Conservation (phyloP, 2,888 invertebrate genomes). For the Ptychoptera albimana region DNA sequence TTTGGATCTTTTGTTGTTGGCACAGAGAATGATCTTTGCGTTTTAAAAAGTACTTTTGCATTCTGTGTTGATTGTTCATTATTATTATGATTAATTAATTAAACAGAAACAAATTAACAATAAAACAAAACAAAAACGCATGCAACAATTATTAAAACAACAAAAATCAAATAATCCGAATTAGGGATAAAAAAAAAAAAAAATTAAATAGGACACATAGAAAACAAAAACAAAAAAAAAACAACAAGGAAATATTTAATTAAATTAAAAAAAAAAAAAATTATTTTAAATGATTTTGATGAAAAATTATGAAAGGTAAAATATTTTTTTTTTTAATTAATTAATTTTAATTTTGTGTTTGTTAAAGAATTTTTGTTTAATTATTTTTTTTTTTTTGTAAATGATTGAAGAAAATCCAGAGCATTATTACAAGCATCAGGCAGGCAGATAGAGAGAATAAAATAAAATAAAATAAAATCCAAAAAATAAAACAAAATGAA, state of each 20-base stretch:
- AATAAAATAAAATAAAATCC: no score
- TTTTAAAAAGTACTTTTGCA: slow-evolving; percentile 73
- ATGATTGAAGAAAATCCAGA: not conserved
- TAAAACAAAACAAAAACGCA: no score
- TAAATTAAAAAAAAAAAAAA: not conserved
- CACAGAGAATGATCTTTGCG: slow-evolving; percentile 83
- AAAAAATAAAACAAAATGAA: slow-evolving; percentile 1
- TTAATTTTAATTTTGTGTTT: not conserved
- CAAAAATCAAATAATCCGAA: no score
- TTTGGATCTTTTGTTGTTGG: slow-evolving; percentile 69
- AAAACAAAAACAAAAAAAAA: not conserved
- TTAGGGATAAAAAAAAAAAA: no score
- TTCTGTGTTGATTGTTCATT: slow-evolving; percentile 27
- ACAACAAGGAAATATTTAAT: not conserved
- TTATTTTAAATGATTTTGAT: not conserved
- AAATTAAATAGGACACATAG: no score
- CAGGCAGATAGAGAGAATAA: slow-evolving; percentile 9
- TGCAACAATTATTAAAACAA: no score
- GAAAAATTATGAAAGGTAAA: no score
- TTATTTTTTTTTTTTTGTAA: not conserved
- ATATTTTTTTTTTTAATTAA: no score
- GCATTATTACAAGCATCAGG: no score
- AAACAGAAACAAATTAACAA: not conserved
- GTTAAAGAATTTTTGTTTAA: not conserved
- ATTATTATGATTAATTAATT: not conserved